Percentiles rank a stretch among this genome's conserved stretches.
phyloP scores from a whole-genome alignment of 2,113 vertebrate species.

The Ginglymostoma cirratum region DNA sequence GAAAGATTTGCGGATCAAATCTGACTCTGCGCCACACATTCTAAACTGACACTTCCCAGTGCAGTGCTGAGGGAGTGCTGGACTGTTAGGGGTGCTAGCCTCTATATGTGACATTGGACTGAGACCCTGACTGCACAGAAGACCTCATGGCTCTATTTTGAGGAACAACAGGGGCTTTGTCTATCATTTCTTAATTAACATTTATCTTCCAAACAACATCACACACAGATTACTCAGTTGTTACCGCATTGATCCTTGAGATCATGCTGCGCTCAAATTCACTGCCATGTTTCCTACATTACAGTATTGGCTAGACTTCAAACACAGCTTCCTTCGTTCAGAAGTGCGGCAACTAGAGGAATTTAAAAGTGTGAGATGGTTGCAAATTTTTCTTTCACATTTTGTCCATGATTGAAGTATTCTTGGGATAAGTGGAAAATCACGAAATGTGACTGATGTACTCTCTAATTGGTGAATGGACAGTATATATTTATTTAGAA shows the following conservation, averaged over 20 bases:
- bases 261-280: neutral
- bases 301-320: too few species aligned
- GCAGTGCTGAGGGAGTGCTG: neutral
- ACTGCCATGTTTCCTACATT: too few species aligned
- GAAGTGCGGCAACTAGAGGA: too few species aligned
- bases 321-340: too few species aligned
- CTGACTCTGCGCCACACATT: neutral
- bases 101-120: neutral
- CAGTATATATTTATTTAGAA: neutral
- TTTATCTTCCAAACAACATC: neutral
- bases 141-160: neutral
- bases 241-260: neutral
- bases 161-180: neutral
- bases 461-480: neutral
- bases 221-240: neutral
- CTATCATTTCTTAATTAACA: neutral
- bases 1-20: neutral
- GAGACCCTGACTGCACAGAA: neutral
- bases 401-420: neutral
- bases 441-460: neutral
- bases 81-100: neutral
- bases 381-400: too few species aligned
- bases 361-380: too few species aligned
- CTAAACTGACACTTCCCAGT: neutral
- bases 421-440: neutral